Base-by-base conservation (phyloP, 1,140 invertebrate species). In the Cydia pomonella region DNA sequence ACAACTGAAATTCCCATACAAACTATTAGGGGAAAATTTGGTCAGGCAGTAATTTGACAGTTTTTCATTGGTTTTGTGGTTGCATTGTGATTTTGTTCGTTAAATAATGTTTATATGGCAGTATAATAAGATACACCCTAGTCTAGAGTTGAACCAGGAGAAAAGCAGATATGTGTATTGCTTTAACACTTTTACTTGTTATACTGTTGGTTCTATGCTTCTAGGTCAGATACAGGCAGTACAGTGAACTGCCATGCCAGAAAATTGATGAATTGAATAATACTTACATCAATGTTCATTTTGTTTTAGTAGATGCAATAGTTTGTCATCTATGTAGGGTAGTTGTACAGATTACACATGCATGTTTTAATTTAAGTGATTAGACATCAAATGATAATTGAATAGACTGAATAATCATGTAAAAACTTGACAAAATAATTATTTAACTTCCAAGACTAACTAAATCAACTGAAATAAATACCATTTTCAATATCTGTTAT, bases 361-460 rank as follows among this genome's bases (percentile, higher is more conserved):
- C 25, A 64, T 18, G 10, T 71, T 72, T 59, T 25, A 72, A 50
- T 29, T 33, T 71, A 75, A 72, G 53, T 71, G 3, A n/a, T 72
- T 74, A 74, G 27, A 62, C 41, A 29, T 9, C 16, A 66, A 69
- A 41, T 59, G n/a, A 38, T 69, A 69, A 69, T 69, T 18, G 29
- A 69, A 69, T 69, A 38, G 64, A 69, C 64, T 69, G 64, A 74
- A 74, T 38, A 74, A 44, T 44, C 63, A 74, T 66, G 38, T 74
- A 25, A 66, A 27, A 63, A 74, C 18, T 3, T 66, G 44, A 29
- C 41, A 41, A 64, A 44, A 59, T 41, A 16, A 41, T 38, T 66
- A 66, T 59, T 25, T 27, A 62, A 25, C 33, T 53, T 18, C 47
- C 21, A 59, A 64, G 27, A 50, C 6, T 2, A 33, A 33, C 29